Evolutionary conservation across 2,888 invertebrate genomes (phyloP).

Genomic region (Amphipyra tragopoginis): DNA sequence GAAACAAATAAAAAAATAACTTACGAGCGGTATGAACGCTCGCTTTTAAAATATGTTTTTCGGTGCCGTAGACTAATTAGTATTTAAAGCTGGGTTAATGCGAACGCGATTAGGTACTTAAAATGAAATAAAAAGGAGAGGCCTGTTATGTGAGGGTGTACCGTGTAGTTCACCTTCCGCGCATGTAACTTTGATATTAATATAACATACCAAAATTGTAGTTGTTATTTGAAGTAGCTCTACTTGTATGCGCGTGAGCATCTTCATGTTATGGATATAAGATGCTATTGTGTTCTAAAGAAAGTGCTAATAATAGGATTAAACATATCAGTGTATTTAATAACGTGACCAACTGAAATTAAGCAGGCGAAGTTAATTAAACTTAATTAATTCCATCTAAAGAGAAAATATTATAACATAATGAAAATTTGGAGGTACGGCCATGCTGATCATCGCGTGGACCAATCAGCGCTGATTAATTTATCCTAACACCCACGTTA

Average conservation of each 20-base stretch:
- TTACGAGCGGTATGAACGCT: slow-evolving; percentile 53
- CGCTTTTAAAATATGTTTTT: slow-evolving; percentile 50
- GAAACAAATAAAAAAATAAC: slow-evolving; percentile 66
- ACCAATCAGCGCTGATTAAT: slow-evolving; percentile 82
- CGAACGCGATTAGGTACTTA: slow-evolving; percentile 55
- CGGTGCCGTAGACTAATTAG: slow-evolving; percentile 54
- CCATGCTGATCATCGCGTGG: slow-evolving; percentile 54
- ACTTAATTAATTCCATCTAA: slow-evolving; percentile 41
- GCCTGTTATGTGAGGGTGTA: slow-evolving; percentile 27
- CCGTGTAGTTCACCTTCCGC: slow-evolving; percentile 13
- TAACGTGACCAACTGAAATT: slow-evolving; percentile 2
- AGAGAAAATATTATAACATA: slow-evolving; percentile 47
- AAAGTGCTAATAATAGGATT: slow-evolving; percentile 13
- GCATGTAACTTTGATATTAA: slow-evolving; percentile 11
- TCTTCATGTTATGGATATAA: slow-evolving; percentile 14
- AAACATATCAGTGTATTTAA: slow-evolving; percentile 13
- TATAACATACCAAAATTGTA: not conserved
- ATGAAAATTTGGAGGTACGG: slow-evolving; percentile 45
- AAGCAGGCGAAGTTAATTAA: slow-evolving; percentile 24
- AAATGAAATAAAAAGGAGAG: slow-evolving; percentile 57
- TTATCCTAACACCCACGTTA: slow-evolving; percentile 81
- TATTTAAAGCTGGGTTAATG: slow-evolving; percentile 53
- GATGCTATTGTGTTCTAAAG: slow-evolving; percentile 19
- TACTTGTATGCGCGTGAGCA: slow-evolving; percentile 23
- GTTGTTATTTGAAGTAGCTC: not conserved